phyloP scores from a whole-genome alignment of 2,113 vertebrate genomes.

The Antechinus flavipes region DNA sequence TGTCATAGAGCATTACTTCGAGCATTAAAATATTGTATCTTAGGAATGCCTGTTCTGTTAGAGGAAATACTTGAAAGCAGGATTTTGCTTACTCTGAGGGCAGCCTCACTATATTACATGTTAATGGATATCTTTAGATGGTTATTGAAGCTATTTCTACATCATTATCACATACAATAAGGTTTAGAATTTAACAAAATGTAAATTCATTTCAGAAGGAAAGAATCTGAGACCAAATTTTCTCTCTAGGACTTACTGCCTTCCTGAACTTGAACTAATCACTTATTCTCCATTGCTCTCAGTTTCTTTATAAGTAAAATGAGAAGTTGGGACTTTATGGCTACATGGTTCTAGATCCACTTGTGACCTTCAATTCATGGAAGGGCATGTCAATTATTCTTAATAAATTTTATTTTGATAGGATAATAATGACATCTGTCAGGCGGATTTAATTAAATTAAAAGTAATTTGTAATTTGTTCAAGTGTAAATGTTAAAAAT shows the following conservation, averaged over 20 bases:
- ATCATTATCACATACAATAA: no score
- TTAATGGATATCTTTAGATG: no score
- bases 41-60: no score
- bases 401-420: background rate
- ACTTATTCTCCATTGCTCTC: background rate
- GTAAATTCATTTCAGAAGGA: no score
- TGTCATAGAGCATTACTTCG: no score
- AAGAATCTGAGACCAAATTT: background rate
- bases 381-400: background rate
- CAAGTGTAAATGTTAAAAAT: background rate
- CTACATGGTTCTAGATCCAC: background rate
- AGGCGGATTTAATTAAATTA: background rate
- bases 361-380: background rate
- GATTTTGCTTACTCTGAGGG: no score
- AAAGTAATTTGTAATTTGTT: background rate
- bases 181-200: no score
- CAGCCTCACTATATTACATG: no score
- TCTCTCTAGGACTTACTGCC: background rate
- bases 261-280: accelerated
- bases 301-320: background rate
- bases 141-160: no score
- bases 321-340: background rate
- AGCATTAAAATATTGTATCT: no score
- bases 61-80: no score
- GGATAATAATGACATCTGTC: background rate